These are phyloP conservation scores for Drosophila cognata DNA, from an alignment of 2,888 invertebrate species.

Conservation along the genomic window DNA sequence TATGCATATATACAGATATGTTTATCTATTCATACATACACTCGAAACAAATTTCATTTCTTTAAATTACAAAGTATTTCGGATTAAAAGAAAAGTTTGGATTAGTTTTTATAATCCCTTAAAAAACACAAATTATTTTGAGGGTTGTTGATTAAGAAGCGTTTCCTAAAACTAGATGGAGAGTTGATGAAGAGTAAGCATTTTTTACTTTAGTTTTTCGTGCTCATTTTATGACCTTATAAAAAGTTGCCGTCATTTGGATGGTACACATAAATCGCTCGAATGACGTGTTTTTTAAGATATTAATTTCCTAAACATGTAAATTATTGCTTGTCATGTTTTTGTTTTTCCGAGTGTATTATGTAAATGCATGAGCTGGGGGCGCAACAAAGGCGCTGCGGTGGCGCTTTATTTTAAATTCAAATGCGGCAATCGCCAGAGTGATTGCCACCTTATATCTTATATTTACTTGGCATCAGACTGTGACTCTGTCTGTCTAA, in stretches of 20 bases:
- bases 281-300: neutral
- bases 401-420: constrained; percentile 70
- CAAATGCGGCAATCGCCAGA: constrained; percentile 62
- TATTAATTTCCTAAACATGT: neutral
- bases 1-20: constrained; percentile 28
- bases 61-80: neutral
- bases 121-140: neutral
- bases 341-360: neutral
- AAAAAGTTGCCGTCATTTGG: neutral
- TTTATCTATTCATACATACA: constrained; percentile 17
- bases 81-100: neutral
- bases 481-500: neutral
- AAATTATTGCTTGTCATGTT: neutral
- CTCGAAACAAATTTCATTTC: neutral
- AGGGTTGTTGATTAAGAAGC: neutral
- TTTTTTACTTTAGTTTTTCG: neutral
- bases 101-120: neutral
- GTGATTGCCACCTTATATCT: constrained; percentile 52
- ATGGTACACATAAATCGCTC: neutral
- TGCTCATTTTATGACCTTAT: neutral
- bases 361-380: constrained; percentile 1
- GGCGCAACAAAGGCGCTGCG: constrained; percentile 39
- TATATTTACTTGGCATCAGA: constrained; percentile 49
- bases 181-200: neutral
- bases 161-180: neutral